phyloP scores from a whole-genome alignment of 1,140 invertebrate species.

The Melipona quadrifasciata region DNA sequence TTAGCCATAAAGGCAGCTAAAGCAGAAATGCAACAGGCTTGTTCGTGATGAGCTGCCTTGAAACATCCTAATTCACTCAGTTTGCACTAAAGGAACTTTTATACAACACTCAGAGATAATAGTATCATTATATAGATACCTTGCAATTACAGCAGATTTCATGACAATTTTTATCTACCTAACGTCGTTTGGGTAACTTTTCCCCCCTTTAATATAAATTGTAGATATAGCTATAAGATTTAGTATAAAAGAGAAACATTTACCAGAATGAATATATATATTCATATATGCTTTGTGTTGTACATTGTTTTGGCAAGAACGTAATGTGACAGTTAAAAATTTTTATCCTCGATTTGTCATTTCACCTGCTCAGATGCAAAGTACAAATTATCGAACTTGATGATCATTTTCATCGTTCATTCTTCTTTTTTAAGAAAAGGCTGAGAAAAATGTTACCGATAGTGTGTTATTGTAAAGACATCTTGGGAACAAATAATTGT shows the following conservation, averaged over 20 bases:
- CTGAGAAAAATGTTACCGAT: constrained; percentile 54
- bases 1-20: constrained; percentile 87
- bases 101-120: constrained; percentile 25
- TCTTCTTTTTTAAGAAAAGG: constrained; percentile 58
- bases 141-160: constrained; percentile 63
- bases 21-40: constrained; percentile 84
- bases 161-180: constrained; percentile 69
- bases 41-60: constrained; percentile 83
- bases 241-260: constrained; percentile 38
- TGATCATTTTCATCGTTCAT: constrained; percentile 49
- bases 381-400: constrained; percentile 64
- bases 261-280: constrained; percentile 42
- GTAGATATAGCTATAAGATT: constrained; percentile 72
- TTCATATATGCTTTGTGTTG: constrained; percentile 58
- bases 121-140: constrained; percentile 52
- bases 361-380: constrained; percentile 57
- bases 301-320: constrained; percentile 57
- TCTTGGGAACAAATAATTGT: constrained; percentile 66
- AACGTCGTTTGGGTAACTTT: constrained; percentile 63
- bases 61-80: constrained; percentile 37
- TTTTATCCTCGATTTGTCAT: constrained; percentile 53
- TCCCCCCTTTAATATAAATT: constrained; percentile 65
- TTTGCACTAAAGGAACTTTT: constrained; percentile 57
- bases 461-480: constrained; percentile 60
- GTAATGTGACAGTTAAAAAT: constrained; percentile 46